Conservation (phyloP, 2,888 invertebrate genomes). For the Lasioglossum oenotherae region DNA sequence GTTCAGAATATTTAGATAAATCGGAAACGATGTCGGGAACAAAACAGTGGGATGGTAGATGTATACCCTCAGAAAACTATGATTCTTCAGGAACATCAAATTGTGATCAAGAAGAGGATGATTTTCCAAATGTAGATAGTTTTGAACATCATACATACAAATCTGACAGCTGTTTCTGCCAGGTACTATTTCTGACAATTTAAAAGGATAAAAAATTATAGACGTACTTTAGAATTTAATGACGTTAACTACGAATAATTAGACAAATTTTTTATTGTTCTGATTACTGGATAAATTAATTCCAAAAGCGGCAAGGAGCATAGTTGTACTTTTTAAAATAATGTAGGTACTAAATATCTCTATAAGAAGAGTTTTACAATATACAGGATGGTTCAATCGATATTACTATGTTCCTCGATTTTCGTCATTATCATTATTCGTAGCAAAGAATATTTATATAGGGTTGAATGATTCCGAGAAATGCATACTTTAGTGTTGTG, state of each 20-base stretch:
- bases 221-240: not conserved
- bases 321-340: not conserved
- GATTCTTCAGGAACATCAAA: constrained; percentile 80
- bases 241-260: not conserved
- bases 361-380: not conserved
- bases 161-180: constrained; percentile 80
- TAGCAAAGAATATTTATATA: too few species aligned
- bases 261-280: not conserved
- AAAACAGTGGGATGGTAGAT: constrained; percentile 78
- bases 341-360: not conserved
- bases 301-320: not conserved
- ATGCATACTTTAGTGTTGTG: too few species aligned
- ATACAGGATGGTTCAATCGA: not conserved
- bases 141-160: constrained; percentile 53
- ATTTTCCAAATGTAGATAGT: constrained; percentile 24
- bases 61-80: constrained; percentile 80
- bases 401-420: too few species aligned
- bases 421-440: too few species aligned
- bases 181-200: constrained; percentile 68
- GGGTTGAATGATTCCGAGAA: too few species aligned
- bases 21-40: constrained; percentile 79
- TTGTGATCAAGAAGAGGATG: constrained; percentile 73
- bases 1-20: constrained; percentile 77
- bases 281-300: not conserved
- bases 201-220: not conserved